Evolutionary conservation across 1,140 invertebrate genomes (phyloP), one percentile per base, ranked within the genome.

Genomic region (Oncopodura yosiiana): DNA sequence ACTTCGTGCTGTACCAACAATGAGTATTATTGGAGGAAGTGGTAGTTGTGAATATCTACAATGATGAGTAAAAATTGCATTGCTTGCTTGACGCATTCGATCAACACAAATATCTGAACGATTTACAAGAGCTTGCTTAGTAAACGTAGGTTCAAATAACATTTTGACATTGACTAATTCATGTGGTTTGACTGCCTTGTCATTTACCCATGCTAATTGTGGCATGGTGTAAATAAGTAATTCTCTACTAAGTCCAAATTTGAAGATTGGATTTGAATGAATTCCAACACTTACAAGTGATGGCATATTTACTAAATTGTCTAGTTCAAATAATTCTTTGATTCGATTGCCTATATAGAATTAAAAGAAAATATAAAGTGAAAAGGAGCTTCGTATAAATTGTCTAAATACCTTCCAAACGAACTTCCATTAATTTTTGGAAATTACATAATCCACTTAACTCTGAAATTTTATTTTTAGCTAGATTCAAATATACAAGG

Each of bases 101-200:
- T 60, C 53, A 11, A 56, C 26, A 12, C 56, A 9, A 4, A 27
- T 45, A 19, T 49, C 30, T 6, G 46, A 27, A 11, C 45, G 48
- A 38, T 56, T 46, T 23, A 43, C 42, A 46, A 41, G 49, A 3
- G 58, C 49, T 8, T 56, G 3, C 26, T 60, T 56, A 18, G 18
- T 14, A 23, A 37, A 48, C 0, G 41, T 29, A 1, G 58, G 58
- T 3, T 49, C 18, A 30, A 60, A 60, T 16, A 46, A 16, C 30
- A 53, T 60, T 3, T 56, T 44, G 12, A 53, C 53, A 30, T 29
- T 42, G 21, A 50, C 43, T 29, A 39, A 36, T 46, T 60, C 52
- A 32, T 49, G 32, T 1, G 53, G 30, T 12, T n/a, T 34, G 16
- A 60, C 30, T 12, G 39, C 9, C 18, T 45, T 11, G 8, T 39